Evolutionary conservation across 2,888 invertebrate genomes (phyloP).

Genomic region (Ochlodes sylvanus): DNA sequence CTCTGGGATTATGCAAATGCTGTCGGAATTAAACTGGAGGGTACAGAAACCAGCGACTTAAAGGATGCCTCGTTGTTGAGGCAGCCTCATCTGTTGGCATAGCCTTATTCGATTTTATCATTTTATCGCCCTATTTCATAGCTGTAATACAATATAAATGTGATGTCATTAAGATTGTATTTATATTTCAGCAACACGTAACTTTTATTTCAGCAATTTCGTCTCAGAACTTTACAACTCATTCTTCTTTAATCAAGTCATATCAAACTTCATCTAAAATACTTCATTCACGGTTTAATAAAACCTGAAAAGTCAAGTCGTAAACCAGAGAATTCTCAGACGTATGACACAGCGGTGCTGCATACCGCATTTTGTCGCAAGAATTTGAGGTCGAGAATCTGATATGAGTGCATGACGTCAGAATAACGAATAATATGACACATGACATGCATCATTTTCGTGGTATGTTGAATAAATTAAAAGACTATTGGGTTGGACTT

Average conservation of each 20-base stretch:
- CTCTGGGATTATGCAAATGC: too few relatives aligned
- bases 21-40: too few relatives aligned
- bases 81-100: too few relatives aligned
- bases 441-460: too few relatives aligned
- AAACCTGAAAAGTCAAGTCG: conserved; percentile 9
- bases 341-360: conserved; percentile 9
- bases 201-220: conserved; percentile 1
- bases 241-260: conserved; percentile 15
- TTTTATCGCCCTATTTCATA: too few relatives aligned
- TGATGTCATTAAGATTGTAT: background rate
- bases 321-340: conserved; percentile 17
- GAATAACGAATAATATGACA: background rate
- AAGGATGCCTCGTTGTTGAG: too few relatives aligned
- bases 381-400: conserved; percentile 11
- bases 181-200: background rate
- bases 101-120: too few relatives aligned
- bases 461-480: too few relatives aligned
- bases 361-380: conserved; percentile 13
- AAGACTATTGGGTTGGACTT: too few relatives aligned
- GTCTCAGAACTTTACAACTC: background rate
- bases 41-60: too few relatives aligned
- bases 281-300: conserved; percentile 3
- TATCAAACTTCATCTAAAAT: conserved; percentile 9
- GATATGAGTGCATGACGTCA: background rate
- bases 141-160: too few relatives aligned